These are phyloP conservation scores for Amiota communis DNA, from an alignment of 2,888 invertebrate genomes.

Conservation along the genomic window DNA sequence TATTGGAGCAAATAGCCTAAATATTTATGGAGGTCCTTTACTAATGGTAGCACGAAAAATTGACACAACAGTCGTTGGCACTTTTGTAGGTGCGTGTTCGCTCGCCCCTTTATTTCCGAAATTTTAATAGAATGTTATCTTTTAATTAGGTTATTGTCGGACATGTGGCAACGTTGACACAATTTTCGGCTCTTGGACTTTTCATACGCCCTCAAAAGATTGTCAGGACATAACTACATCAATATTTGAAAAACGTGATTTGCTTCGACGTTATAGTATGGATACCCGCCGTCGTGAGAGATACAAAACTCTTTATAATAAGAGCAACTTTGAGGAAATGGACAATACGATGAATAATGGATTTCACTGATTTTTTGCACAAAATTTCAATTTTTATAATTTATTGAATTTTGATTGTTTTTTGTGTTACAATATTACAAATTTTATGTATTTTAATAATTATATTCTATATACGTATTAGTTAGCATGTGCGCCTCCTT, in stretches of 20 bases:
- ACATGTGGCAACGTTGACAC: conserved; percentile 69
- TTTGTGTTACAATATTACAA: neutral
- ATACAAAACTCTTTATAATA: conserved; percentile 52
- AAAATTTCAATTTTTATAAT: neutral
- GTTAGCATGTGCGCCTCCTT: neutral
- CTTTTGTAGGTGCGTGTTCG: conserved; percentile 47
- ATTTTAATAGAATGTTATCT: neutral
- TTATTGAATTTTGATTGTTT: neutral
- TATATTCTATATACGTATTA: no score
- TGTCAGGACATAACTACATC: conserved; percentile 68
- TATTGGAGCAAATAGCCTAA: conserved; percentile 44
- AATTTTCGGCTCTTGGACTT: conserved; percentile 71
- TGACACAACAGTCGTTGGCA: conserved; percentile 42
- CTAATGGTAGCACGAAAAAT: conserved; percentile 41
- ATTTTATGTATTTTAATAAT: no score
- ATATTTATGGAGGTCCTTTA: conserved; percentile 49
- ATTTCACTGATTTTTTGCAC: no score
- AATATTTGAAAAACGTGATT: conserved; percentile 66
- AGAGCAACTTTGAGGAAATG: conserved; percentile 41
- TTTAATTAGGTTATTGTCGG: conserved; percentile 64
- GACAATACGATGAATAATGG: neutral
- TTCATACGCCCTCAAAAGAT: conserved; percentile 66
- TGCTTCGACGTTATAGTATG: conserved; percentile 63
- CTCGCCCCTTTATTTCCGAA: neutral
- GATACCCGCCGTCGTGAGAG: conserved; percentile 59